Evolutionary conservation across 1,140 invertebrate genomes (phyloP), one percentile per base, ranked within the genome.

Genomic region (Callitettix versicolor): DNA sequence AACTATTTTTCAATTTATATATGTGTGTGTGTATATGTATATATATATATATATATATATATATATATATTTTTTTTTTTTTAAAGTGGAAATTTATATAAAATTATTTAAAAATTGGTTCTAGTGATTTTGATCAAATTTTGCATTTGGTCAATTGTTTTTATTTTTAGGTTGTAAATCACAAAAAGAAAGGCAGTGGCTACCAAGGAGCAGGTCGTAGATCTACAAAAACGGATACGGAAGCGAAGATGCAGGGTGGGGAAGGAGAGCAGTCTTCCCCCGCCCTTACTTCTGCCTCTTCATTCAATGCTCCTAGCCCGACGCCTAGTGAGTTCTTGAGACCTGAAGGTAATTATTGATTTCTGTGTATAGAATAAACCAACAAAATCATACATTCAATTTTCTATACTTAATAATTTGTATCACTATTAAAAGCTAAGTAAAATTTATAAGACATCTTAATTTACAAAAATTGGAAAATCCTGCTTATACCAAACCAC

Each of bases 81-180:
- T n/a, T n/a, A n/a, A n/a, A n/a, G n/a, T n/a, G n/a, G n/a, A n/a
- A n/a, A n/a, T n/a, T n/a, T n/a, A n/a, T n/a, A n/a, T n/a, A n/a
- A n/a, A n/a, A n/a, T n/a, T n/a, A n/a, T n/a, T n/a, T n/a, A n/a
- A n/a, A n/a, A n/a, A n/a, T n/a, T n/a, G n/a, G n/a, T n/a, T n/a
- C n/a, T n/a, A n/a, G n/a, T n/a, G n/a, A n/a, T n/a, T n/a, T n/a
- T n/a, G n/a, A n/a, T n/a, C n/a, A n/a, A n/a, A n/a, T n/a, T 30
- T 30, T 30, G 26, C 26, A 9, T 4, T 30, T 30, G 26, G 3
- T 30, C 26, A 4, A 4, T 30, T 9, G 9, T 30, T 30, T 30
- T 30, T n/a, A n/a, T 36, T 51, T 51, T 38, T 51, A 51, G 48
- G 48, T 51, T 38, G 48, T 51, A 18, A 38, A 38, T 11, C 24